Evolutionary conservation across 2,113 vertebrate genomes (phyloP).

Genomic region (Archilochus colubris): DNA sequence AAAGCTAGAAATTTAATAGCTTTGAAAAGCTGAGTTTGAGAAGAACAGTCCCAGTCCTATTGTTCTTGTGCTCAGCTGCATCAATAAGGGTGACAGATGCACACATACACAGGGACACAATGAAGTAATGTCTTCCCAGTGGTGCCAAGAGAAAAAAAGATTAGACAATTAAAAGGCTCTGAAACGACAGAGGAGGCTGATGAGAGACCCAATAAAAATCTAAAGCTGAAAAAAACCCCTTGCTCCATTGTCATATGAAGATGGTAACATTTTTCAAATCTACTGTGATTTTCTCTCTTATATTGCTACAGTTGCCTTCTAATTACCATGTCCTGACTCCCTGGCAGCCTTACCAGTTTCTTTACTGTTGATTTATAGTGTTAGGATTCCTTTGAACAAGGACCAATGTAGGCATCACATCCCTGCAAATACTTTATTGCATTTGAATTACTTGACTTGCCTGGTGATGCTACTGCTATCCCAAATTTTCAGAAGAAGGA

Average conservation of each 20-base stretch:
- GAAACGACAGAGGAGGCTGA: background rate
- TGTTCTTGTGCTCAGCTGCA: background rate
- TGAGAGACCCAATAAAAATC: background rate
- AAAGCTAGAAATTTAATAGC: background rate
- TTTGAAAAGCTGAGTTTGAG: background rate
- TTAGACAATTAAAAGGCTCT: background rate
- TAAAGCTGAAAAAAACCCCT: background rate
- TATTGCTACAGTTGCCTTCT: background rate
- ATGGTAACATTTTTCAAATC: background rate
- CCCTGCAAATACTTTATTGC: background rate
- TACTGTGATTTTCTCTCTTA: background rate
- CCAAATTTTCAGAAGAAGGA: background rate
- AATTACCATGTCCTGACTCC: background rate
- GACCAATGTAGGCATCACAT: background rate
- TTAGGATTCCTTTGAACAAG: background rate
- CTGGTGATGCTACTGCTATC: background rate
- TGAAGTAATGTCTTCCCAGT: constrained; percentile 4
- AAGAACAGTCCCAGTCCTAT: background rate
- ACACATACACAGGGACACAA: background rate
- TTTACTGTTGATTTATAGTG: background rate
- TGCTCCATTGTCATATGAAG: background rate
- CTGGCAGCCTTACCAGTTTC: background rate
- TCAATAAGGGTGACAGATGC: background rate
- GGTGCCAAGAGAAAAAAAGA: background rate
- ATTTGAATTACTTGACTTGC: background rate